Conservation (phyloP, 2,113 vertebrate genomes). For the Anarrhichthys ocellatus region DNA sequence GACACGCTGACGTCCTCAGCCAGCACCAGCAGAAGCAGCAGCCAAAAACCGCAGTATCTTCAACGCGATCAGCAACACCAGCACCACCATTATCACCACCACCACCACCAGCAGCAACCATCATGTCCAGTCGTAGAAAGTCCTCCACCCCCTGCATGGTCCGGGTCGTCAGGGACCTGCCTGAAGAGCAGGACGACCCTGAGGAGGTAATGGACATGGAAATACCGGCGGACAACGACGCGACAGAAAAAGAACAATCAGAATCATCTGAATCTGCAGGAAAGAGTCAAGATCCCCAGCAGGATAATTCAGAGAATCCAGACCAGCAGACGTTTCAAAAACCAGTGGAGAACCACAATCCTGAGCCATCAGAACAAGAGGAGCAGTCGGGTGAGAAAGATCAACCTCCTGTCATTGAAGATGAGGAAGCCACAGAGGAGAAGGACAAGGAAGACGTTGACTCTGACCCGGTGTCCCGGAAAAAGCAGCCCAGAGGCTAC, state of each 20-base stretch:
- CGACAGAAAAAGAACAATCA: slow-evolving; percentile 25
- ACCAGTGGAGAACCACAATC: slow-evolving; percentile 75
- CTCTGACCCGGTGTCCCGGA: slow-evolving; percentile 72
- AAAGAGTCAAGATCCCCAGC: slow-evolving; percentile 36
- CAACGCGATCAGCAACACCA: slow-evolving; percentile 69
- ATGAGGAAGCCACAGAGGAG: slow-evolving; percentile 33
- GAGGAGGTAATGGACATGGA: slow-evolving; percentile 64
- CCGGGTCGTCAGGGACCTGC: slow-evolving; percentile 80
- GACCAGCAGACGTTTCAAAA: slow-evolving; percentile 52
- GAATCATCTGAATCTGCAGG: slow-evolving; percentile 49
- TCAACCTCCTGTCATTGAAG: slow-evolving; percentile 29
- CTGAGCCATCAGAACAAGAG: slow-evolving; percentile 48
- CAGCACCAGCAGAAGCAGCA: slow-evolving; percentile 60
- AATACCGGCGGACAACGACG: slow-evolving; percentile 47
- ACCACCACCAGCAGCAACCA: slow-evolving; percentile 42
- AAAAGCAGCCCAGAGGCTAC: slow-evolving; percentile 89
- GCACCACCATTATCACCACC: slow-evolving; percentile 37
- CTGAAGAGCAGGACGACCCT: slow-evolving; percentile 75
- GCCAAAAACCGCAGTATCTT: slow-evolving; percentile 47
- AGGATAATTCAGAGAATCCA: slow-evolving; percentile 25
- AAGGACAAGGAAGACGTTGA: slow-evolving; percentile 64
- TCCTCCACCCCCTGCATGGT: slow-evolving; percentile 94
- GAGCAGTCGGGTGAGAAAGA: slow-evolving; percentile 26
- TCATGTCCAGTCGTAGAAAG: slow-evolving; percentile 95
- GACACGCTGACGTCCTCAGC: slow-evolving; percentile 45